Evolutionary conservation across 2,797 vertebrate species (phyloP).

Genomic region (Sebastes minor): DNA sequence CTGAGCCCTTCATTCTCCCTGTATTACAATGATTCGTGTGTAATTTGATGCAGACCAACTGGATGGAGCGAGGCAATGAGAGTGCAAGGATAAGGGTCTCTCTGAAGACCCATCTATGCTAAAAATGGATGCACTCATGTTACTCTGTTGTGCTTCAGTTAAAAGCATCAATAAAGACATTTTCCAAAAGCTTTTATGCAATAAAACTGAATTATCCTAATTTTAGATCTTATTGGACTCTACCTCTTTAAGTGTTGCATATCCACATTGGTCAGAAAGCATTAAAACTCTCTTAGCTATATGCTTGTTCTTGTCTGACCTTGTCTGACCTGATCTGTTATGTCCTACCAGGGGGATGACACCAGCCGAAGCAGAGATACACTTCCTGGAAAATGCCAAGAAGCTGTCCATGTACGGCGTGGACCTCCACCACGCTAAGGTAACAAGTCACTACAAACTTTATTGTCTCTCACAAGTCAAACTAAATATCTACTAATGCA

Average conservation of each 20-base stretch:
- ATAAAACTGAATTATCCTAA: background rate
- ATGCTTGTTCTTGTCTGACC: background rate
- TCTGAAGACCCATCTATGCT: slow-evolving; percentile 27
- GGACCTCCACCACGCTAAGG: slow-evolving; percentile 98
- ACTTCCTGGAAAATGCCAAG: slow-evolving; percentile 98
- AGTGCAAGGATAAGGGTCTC: slow-evolving; percentile 36
- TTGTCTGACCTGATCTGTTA: background rate
- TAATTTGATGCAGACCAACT: slow-evolving; percentile 44
- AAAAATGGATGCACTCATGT: slow-evolving; percentile 52
- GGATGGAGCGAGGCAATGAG: slow-evolving; percentile 15
- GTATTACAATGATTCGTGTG: slow-evolving; percentile 45
- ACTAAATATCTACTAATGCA: background rate
- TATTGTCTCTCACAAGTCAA: background rate
- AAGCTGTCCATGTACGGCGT: slow-evolving; percentile 99
- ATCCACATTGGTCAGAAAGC: slow-evolving; percentile 2
- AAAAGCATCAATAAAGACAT: slow-evolving; percentile 34
- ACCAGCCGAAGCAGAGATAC: slow-evolving; percentile 97
- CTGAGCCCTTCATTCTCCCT: slow-evolving; percentile 13
- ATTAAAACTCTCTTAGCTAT: background rate
- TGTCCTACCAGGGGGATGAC: slow-evolving; percentile 90
- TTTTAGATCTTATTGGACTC: background rate
- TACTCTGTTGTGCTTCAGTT: background rate
- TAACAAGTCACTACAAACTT: slow-evolving; percentile 55
- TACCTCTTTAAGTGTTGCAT: background rate
- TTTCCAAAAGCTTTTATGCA: slow-evolving; percentile 21